Evolutionary conservation across 2,113 vertebrate species (phyloP), one percentile per base, ranked within the genome.

Genomic region (Bujurquina vittata): DNA sequence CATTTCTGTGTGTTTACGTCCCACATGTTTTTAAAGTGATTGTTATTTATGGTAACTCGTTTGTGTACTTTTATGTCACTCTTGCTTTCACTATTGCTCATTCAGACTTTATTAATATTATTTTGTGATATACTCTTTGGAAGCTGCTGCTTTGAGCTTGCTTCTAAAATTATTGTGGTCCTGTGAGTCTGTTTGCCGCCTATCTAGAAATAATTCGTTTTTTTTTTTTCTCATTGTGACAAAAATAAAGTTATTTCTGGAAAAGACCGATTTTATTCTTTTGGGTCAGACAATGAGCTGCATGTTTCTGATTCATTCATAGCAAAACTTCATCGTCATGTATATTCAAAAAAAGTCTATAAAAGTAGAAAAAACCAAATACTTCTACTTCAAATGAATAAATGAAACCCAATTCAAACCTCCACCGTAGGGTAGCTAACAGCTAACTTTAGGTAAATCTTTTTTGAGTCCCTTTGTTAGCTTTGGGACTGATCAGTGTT

Each of bases 231-330:
- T 57, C 61, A 63, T 63, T 73, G 56, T 88, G 84, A 49, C 82
- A 12, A 12, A 26, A 94, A 92, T 93, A 93, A 94, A 94, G 82
- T 63, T 90, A 37, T 43, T 78, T 75, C 77, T 85, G 60, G 4
- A 82, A 31, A 31, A 31, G 31, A 31, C 31, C 4, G 31, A 18
- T 43, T 65, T 23, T 7, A 43, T 65, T 65, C 1, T 2, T 43
- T 43, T 43, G 20, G 40, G 40, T 22, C 11, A 40, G 20, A 37
- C 3, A 63, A 63, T 63, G 0, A 20, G 33, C 22, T 63, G 20
- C 22, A 0, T 1, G 3, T 22, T 62, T 63, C 35, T 63, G 33
- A 40, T 14, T 61, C 29, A 61, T 35, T 12, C 35, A 35, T 61
- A 61, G 59, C 59, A 35, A 61, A 40, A 22, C 3, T 15, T 15